These are phyloP conservation scores for Phrynocephalus versicolor DNA, from an alignment of 2,113 vertebrate species.

Conservation along the genomic window DNA sequence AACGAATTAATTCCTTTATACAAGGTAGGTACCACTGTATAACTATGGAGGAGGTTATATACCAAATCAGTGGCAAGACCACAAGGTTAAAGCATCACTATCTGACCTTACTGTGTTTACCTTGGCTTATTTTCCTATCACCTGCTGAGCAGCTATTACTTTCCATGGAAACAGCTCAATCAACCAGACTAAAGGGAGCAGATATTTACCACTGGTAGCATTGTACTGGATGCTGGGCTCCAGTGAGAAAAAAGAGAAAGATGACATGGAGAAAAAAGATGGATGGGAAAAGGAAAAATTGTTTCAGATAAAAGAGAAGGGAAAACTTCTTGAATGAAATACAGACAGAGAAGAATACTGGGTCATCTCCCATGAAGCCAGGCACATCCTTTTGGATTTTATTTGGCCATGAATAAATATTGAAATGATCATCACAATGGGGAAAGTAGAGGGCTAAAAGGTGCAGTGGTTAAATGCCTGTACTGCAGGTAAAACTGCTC, in stretches of 20 bases:
- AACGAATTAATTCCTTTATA: too few relatives aligned
- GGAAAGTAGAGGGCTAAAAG: not conserved
- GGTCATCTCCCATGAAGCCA: not conserved
- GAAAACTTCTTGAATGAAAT: not conserved
- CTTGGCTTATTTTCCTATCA: not conserved
- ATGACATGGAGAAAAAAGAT: not conserved
- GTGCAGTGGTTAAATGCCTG: too few relatives aligned
- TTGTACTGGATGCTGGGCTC: not conserved
- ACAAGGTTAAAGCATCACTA: not conserved
- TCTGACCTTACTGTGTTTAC: not conserved
- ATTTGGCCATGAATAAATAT: not conserved
- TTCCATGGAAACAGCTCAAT: not conserved
- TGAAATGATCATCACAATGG: slow-evolving; percentile 8
- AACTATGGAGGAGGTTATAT: not conserved
- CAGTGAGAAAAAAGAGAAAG: not conserved
- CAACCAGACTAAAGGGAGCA: not conserved
- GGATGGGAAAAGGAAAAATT: too few relatives aligned
- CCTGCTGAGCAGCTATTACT: not conserved
- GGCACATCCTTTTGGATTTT: not conserved
- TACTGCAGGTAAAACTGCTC: too few relatives aligned
- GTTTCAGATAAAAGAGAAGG: not conserved
- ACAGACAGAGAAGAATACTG: not conserved
- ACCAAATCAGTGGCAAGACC: too few relatives aligned
- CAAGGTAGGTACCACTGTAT: too few relatives aligned
- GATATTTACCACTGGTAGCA: not conserved